Evolutionary conservation across 2,113 vertebrate species (phyloP), one percentile per base, ranked within the genome.

Genomic region (Blennius ocellaris): DNA sequence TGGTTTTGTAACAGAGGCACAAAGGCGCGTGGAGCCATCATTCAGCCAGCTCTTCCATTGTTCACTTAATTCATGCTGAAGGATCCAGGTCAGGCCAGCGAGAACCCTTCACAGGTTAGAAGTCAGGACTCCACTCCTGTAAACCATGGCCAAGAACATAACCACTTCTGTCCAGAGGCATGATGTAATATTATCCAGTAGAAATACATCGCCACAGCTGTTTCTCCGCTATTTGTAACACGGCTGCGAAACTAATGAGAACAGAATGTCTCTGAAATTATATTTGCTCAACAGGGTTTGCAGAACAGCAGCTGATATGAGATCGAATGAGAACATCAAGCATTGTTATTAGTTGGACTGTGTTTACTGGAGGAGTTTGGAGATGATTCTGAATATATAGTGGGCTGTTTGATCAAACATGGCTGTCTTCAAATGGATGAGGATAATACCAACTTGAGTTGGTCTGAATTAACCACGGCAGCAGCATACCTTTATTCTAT

Each of bases 41-140:
- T 73, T 92, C 92, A 85, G 83, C 51, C 43, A 3, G 69, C 81
- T 88, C 86, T 77, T 78, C 82, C 65, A 88, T 90, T 92, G 89
- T 92, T 88, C 85, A 77, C 88, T 89, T 92, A 91, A 93, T 93
- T 92, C 91, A 89, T 87, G 69, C 78, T 92, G 91, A 93, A 91
- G 87, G 87, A 94, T 94, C 89, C 93, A 90, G 93, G 91, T 93
- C 91, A 92, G 76, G 68, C 81, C 76, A 39, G 63, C 75, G 43
- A 90, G 80, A 88, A 71, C 78, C 73, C 85, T 82, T 85, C 80
- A 85, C 81, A 90, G 86, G 90, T 93, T 89, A 83, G 84, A 82
- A 85, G 88, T 90, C 87, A 83, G 76, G 75, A 61, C 76, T 91
- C 73, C 54, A 71, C 17, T 78, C 53, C 54, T 65, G 60, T 77